Evolutionary conservation across 2,888 invertebrate species (phyloP).

Genomic region (Sarcophaga variegata): DNA sequence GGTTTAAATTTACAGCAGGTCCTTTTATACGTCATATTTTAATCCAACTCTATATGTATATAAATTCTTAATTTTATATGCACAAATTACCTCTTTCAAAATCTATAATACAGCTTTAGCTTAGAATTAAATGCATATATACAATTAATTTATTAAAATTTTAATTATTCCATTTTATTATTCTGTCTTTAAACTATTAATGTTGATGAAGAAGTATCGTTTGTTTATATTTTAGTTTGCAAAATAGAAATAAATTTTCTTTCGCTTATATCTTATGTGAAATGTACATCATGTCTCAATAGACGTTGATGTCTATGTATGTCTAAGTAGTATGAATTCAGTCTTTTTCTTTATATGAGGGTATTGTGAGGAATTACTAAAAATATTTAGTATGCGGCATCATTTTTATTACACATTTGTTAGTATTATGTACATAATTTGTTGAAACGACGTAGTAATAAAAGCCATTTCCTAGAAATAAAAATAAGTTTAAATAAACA

Average conservation of each 20-base stretch:
- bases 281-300: conserved; percentile 15
- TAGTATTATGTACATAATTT: background rate
- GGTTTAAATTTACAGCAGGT: conserved; percentile 33
- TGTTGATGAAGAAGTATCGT: conserved; percentile 25
- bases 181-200: conserved; percentile 9
- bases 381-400: background rate
- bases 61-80: conserved; percentile 33
- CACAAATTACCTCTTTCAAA: conserved; percentile 10
- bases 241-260: background rate
- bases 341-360: conserved; percentile 43
- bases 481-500: background rate
- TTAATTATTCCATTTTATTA: conserved; percentile 5
- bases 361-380: conserved; percentile 6
- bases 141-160: conserved; percentile 22
- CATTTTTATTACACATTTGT: background rate
- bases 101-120: conserved; percentile 29
- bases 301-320: conserved; percentile 2
- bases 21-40: conserved; percentile 44
- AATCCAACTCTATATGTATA: conserved; percentile 13
- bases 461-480: conserved; percentile 35
- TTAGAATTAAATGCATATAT: conserved; percentile 35
- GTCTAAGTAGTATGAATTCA: conserved; percentile 38
- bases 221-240: background rate
- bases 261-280: background rate
- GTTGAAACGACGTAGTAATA: background rate